Base-by-base conservation (phyloP, 2,113 vertebrate genomes). In the Pycnonotus jocosus region DNA sequence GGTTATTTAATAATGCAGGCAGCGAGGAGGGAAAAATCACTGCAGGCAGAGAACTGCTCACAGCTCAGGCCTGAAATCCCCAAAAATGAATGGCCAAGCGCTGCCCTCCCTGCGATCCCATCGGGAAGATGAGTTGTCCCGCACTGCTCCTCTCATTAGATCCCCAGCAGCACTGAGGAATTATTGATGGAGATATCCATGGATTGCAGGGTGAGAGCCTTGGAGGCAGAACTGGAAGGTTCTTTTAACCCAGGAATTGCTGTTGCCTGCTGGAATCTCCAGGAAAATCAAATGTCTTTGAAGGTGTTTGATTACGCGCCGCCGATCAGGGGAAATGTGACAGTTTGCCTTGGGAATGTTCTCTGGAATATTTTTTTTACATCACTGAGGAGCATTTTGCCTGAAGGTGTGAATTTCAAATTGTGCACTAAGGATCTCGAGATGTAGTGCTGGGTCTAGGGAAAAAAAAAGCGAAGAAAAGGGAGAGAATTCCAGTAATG, bases 71-170 rank as follows among this genome's bases (percentile, higher is more conserved):
- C 80, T 11, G 51, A 73, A 71, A 58, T 42, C 27, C n/a, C 48
- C 14, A 24, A 4, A 37, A 88, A 76, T 0, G 5, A 84, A 70
- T 35, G 81, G 42, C 30, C 11, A 22, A 89, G 27, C 17, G 54
- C 65, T 47, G 38, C 42, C 14, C 6, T 50, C 16, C 19, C 25
- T 6, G 7, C 0, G 0, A 40, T 31, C 14, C 65, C 12, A 3
- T 7, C 0, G 3, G 45, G 56, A 64, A 69, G 86, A 64, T 40
- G 30, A 72, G 53, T 7, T 19, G 31, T 8, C 6, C 31, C 0
- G 0, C 28, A 4, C 12, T 6, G 66, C 0, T 5, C 54, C 48
- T 33, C 69, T 50, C 3, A 0, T 69, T 21, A 28, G 64, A 45
- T 58, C 64, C 69, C 2, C 4, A 28, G 71, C n/a, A 37, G 40